A percentile compares a stretch with the other conserved stretches of the same genome.
phyloP scores from a whole-genome alignment of 2,888 invertebrate species.

The Mystacides longicornis region DNA sequence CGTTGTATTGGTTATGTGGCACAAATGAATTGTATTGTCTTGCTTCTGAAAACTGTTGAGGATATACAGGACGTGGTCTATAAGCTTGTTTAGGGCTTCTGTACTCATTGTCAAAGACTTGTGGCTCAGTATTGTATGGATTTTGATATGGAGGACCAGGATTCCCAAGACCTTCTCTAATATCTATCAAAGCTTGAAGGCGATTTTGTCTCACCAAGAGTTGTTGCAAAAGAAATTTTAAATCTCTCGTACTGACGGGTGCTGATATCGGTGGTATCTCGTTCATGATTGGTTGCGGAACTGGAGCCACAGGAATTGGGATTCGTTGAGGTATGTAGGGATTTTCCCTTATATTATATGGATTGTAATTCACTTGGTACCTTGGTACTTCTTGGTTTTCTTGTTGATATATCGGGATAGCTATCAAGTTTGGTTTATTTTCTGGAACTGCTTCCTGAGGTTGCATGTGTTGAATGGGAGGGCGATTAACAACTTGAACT shows the following conservation, averaged over 20 bases:
- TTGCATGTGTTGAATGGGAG: constrained; percentile 26
- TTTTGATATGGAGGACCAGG: constrained; percentile 33
- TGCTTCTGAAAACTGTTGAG: constrained; percentile 14
- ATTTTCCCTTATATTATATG: constrained; percentile 30
- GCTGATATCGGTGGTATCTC: constrained; percentile 56
- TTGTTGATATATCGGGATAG: constrained; percentile 43
- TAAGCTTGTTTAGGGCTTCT: constrained; percentile 16
- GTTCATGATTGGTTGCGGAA: constrained; percentile 44
- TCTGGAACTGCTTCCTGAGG: constrained; percentile 34
- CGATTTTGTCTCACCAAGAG: constrained; percentile 57
- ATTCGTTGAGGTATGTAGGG: constrained; percentile 27
- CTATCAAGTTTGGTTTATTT: constrained; percentile 38
- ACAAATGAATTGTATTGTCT: constrained; percentile 32
- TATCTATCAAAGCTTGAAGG: constrained; percentile 49
- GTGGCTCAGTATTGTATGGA: constrained; percentile 25
- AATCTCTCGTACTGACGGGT: constrained; percentile 64
- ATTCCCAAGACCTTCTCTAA: constrained; percentile 20
- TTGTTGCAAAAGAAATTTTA: constrained; percentile 59
- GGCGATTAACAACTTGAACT: constrained; percentile 17
- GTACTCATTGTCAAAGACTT: constrained; percentile 24
- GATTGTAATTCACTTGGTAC: constrained; percentile 39
- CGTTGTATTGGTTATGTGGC: constrained; percentile 32
- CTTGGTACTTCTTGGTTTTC: constrained; percentile 42
- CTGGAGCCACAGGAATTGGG: constrained; percentile 30
- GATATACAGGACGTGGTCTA: constrained; percentile 15